Evolutionary conservation across 2,888 invertebrate species (phyloP).

Genomic region (Tipula confusa): DNA sequence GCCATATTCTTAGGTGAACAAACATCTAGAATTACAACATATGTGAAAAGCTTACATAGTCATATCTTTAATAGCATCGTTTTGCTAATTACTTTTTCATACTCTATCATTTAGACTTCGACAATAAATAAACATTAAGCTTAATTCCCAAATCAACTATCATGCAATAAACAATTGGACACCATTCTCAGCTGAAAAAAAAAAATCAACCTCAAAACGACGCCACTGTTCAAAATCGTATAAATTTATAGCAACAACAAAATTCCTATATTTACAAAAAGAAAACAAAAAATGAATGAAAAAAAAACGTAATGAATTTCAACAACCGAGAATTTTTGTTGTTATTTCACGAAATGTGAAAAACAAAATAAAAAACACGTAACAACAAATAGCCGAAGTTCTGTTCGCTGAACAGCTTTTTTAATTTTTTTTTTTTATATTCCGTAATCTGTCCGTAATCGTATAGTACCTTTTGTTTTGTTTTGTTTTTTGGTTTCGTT

Average conservation of each 20-base stretch:
- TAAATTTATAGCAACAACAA: background rate
- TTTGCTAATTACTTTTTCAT: background rate
- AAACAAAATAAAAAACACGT: conserved; percentile 8
- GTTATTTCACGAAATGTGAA: background rate
- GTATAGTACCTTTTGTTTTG: background rate
- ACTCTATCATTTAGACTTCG: background rate
- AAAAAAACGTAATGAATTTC: background rate
- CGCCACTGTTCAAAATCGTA: background rate
- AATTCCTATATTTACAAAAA: background rate
- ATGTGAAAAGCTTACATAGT: no score
- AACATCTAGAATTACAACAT: no score
- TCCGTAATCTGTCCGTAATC: no score
- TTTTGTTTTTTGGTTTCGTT: background rate
- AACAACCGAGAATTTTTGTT: no score
- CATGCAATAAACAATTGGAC: background rate
- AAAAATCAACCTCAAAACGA: background rate
- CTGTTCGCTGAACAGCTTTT: background rate
- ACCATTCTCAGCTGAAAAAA: no score
- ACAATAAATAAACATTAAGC: background rate
- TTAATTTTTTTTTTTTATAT: background rate
- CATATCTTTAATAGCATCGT: no score
- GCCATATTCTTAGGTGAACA: no score
- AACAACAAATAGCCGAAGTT: background rate
- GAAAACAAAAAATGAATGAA: background rate
- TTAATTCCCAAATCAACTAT: background rate